Evolutionary conservation across 2,888 invertebrate genomes (phyloP), one percentile per base, ranked within the genome.

Genomic region (Drosophila macrospina): DNA sequence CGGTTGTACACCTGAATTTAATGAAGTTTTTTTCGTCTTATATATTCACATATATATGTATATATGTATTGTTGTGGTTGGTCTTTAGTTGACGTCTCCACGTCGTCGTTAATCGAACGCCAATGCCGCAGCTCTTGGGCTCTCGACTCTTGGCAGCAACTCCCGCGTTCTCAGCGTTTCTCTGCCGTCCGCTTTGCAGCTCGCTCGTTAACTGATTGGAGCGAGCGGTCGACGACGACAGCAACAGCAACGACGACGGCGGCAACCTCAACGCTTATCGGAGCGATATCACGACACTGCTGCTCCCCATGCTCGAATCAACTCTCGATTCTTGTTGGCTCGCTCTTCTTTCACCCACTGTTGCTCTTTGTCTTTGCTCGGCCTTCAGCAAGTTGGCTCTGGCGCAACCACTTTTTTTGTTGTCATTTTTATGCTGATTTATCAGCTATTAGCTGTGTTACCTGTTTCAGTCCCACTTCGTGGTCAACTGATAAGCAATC

Each of bases 181-280:
- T 55, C 64, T 51, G 62, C 74, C 78, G 82, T 70, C 76, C 66
- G 70, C 63, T 64, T 61, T 48, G 67, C 69, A 70, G 69, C 69
- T 69, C 63, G 82, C 69, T 81, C 63, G 82, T 69, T 81, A 72
- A 72, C 87, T 83, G 83, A 87, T 85, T 83, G 87, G 34, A 55
- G 55, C 55, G 55, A 83, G 73, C 65, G 70, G 24, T 24, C 51
- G 39, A 30, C 41, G 54, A 20, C 54, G 3, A 20, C 20, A 3
- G 1, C 20, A 20, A 20, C 20, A 3, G 3, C 20, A 3, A 20
- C 20, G 20, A 3, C n/a, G n/a, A n/a, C n/a, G n/a, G n/a, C n/a
- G n/a, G n/a, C n/a, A n/a, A n/a, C n/a, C n/a, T n/a, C 20, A 41
- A 24, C 56, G 64, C 81, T 88, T 89, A 88, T 89, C 89, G 82